Percentiles rank a stretch among this genome's conserved stretches.
Evolutionary conservation across 2,113 vertebrate genomes (phyloP).

Genomic region (Synchiropus splendidus): DNA sequence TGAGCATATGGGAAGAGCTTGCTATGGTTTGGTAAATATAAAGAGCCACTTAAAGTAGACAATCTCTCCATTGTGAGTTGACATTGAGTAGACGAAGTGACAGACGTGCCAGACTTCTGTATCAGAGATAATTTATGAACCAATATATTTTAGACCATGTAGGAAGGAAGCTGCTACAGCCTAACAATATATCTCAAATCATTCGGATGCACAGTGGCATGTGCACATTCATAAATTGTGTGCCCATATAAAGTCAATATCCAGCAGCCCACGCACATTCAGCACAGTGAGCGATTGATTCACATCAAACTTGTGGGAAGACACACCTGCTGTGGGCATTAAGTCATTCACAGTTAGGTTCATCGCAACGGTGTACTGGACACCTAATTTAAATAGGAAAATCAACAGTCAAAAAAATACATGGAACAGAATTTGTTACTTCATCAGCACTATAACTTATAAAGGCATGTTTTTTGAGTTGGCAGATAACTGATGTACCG

Average conservation of each 20-base stretch:
- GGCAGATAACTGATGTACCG: too few species aligned
- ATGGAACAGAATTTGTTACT: too few species aligned
- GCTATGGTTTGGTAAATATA: background rate
- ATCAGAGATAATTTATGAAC: constrained; percentile 26
- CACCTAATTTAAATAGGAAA: constrained; percentile 5
- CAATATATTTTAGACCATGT: constrained; percentile 28
- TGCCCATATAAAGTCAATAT: background rate
- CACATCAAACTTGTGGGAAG: constrained; percentile 22
- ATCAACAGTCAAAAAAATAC: background rate
- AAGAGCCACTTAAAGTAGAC: background rate
- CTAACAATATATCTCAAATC: constrained; percentile 14
- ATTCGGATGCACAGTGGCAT: background rate
- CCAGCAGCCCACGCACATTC: background rate
- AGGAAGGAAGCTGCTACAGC: constrained; percentile 21
- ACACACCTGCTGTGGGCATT: constrained; percentile 26
- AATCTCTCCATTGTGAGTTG: constrained; percentile 1
- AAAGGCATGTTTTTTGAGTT: too few species aligned
- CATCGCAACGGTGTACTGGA: background rate
- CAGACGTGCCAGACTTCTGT: constrained; percentile 9
- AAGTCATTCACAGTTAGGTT: constrained; percentile 12
- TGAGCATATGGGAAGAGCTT: background rate
- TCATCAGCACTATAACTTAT: too few species aligned
- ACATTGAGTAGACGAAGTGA: constrained; percentile 8
- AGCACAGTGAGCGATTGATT: constrained; percentile 4
- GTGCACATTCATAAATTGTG: constrained; percentile 26